Evolutionary conservation across 1,140 invertebrate species (phyloP).

Genomic region (Heliconius hermathena): DNA sequence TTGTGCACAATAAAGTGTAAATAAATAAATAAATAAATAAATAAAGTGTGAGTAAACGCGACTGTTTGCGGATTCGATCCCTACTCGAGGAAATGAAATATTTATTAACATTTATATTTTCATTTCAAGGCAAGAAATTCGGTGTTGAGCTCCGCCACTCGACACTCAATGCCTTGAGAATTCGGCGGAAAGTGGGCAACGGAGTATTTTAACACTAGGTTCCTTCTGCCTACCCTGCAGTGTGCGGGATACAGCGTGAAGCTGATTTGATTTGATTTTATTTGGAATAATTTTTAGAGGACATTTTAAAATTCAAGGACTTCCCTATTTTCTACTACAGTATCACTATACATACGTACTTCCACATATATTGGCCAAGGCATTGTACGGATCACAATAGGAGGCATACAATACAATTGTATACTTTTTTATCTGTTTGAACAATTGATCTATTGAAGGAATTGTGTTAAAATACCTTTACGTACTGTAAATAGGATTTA

Average conservation of each 20-base stretch:
- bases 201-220: no score
- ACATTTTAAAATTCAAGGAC: not conserved
- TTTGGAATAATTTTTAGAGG: not conserved
- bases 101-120: no score
- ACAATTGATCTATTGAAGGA: slow-evolving; percentile 29
- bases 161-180: no score
- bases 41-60: no score
- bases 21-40: no score
- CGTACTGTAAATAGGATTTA: not conserved
- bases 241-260: not conserved
- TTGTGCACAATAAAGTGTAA: no score
- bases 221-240: no score
- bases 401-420: slow-evolving; percentile 19
- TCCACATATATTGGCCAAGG: not conserved
- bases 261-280: not conserved
- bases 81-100: no score
- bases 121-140: no score
- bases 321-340: not conserved
- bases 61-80: no score
- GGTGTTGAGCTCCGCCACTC: no score
- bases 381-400: slow-evolving; percentile 26
- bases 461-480: slow-evolving; percentile 9
- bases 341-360: not conserved
- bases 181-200: no score
- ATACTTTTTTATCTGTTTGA: slow-evolving; percentile 17